Evolutionary conservation across 2,888 invertebrate species (phyloP).

Genomic region (Heliconius ethilla): DNA sequence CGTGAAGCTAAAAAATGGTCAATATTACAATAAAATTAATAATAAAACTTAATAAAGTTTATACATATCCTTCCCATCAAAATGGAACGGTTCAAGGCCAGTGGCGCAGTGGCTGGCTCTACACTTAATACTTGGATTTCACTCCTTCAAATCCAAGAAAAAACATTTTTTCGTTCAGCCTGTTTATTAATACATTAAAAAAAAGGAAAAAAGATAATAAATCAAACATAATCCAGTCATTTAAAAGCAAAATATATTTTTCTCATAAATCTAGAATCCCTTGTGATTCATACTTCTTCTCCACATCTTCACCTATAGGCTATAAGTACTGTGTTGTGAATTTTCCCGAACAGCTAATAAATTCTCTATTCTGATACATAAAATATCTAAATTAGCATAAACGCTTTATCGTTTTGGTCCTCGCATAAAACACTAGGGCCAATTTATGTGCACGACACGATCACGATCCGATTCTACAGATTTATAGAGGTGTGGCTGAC

Average conservation of each 20-base stretch:
- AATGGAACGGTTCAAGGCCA: not conserved
- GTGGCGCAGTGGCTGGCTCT: too few relatives aligned
- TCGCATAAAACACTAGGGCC: constrained; percentile 49
- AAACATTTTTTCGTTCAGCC: not conserved
- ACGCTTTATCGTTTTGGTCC: constrained; percentile 55
- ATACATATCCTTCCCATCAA: not conserved
- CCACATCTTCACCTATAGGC: constrained; percentile 29
- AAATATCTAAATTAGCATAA: constrained; percentile 61
- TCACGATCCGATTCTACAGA: constrained; percentile 49
- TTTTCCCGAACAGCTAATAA: constrained; percentile 52
- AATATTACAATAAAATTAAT: too few relatives aligned
- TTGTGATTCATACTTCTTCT: constrained; percentile 22
- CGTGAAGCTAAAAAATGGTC: too few relatives aligned
- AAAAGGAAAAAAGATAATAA: not conserved
- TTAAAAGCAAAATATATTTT: not conserved
- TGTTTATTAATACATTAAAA: too few relatives aligned
- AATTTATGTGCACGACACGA: constrained; percentile 49
- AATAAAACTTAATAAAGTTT: not conserved
- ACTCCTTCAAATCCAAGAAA: too few relatives aligned
- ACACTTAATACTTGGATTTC: too few relatives aligned
- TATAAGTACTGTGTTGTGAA: constrained; percentile 36
- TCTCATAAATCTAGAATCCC: not conserved
- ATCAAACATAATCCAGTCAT: constrained; percentile 12
- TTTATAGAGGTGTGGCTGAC: constrained; percentile 46
- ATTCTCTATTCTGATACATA: constrained; percentile 57